phyloP scores from a whole-genome alignment of 2,113 vertebrate genomes.

The Ammodramus savannarum region DNA sequence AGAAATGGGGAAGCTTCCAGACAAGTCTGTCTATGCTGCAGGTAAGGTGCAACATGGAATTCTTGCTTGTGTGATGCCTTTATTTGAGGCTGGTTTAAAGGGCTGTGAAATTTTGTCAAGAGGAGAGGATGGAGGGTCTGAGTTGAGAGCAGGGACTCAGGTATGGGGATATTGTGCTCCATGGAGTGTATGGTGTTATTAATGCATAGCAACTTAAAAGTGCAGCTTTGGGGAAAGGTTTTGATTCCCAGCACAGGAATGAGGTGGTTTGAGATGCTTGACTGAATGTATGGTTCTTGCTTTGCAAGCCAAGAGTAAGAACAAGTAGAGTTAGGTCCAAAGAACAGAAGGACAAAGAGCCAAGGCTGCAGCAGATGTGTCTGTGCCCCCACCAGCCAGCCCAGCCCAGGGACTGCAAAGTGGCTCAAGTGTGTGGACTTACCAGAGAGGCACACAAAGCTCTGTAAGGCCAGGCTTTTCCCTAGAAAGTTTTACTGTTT shows the following conservation, averaged over 20 bases:
- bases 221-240: not conserved
- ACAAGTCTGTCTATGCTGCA: not conserved
- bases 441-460: not conserved
- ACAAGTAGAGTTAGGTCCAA: not conserved
- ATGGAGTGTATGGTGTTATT: fast-evolving
- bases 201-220: not conserved
- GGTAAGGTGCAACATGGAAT: not conserved
- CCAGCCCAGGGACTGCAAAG: not conserved
- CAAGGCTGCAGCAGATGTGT: not conserved
- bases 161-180: fast-evolving
- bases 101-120: not conserved
- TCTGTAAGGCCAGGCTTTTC: not conserved
- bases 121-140: not conserved
- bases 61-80: not conserved
- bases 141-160: not conserved
- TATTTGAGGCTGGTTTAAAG: not conserved
- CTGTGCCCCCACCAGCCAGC: not conserved
- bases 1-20: not conserved
- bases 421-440: not conserved
- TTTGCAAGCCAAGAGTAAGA: not conserved
- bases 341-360: not conserved
- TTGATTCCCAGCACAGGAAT: not conserved
- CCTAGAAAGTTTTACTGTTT: not conserved
- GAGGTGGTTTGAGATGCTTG: not conserved
- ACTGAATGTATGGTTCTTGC: fast-evolving